phyloP scores from a whole-genome alignment of 2,888 invertebrate species.

The Pollenia angustigena region DNA sequence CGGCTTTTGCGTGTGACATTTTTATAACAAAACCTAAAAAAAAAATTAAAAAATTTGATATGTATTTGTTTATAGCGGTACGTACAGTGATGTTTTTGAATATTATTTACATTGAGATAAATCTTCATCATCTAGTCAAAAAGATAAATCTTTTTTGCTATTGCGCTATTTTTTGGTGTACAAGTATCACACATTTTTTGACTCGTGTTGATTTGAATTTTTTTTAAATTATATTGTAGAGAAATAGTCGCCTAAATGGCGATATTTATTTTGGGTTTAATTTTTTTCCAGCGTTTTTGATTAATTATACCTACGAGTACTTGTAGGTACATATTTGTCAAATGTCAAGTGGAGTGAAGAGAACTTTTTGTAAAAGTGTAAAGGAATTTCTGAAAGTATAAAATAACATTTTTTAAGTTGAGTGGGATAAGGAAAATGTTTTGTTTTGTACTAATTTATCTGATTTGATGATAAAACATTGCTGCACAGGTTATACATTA shows the following conservation, averaged over 20 bases:
- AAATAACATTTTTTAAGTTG: background rate
- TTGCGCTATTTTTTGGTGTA: background rate
- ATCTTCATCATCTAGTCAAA: background rate
- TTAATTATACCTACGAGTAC: conserved; percentile 18
- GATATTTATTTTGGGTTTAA: conserved; percentile 59
- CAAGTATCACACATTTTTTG: conserved; percentile 41
- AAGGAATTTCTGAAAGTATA: background rate
- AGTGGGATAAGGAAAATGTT: conserved; percentile 1
- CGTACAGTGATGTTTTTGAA: background rate
- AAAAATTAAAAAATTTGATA: background rate
- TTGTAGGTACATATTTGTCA: conserved; percentile 8
- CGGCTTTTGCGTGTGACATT: conserved; percentile 40
- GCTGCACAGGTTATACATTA: conserved; percentile 17
- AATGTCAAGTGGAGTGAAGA: conserved; percentile 6
- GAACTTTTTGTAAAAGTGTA: background rate
- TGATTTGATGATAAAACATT: conserved; percentile 1
- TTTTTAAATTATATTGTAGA: conserved; percentile 14
- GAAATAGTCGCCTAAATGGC: conserved; percentile 60
- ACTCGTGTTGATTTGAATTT: conserved; percentile 42
- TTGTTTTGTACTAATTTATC: background rate
- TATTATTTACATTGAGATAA: conserved; percentile 15
- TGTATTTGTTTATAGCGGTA: background rate
- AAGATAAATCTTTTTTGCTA: background rate
- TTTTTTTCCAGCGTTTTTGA: conserved; percentile 34
- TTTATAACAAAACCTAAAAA: conserved; percentile 32